A percentile compares a stretch with the other conserved stretches of the same genome.
phyloP scores from a whole-genome alignment of 2,113 vertebrate genomes.

The Probosciger aterrimus region DNA sequence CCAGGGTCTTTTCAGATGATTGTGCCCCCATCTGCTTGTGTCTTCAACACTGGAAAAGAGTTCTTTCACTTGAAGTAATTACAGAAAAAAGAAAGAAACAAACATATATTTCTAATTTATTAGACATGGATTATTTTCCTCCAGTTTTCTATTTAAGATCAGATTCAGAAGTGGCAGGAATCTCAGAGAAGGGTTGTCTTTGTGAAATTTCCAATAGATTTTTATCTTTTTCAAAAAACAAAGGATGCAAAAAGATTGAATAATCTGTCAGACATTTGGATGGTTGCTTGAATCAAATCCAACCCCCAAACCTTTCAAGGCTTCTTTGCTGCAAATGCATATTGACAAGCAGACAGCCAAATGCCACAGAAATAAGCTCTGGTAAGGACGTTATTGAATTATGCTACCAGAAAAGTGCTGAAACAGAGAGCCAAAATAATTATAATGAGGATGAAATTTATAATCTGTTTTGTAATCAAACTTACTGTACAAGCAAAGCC shows the following conservation, averaged over 20 bases:
- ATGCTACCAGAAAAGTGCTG: background rate
- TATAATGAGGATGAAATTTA: background rate
- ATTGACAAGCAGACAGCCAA: background rate
- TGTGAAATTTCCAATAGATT: background rate
- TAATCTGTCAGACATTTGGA: background rate
- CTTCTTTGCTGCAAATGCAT: background rate
- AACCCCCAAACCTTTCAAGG: background rate
- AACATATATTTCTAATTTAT: background rate
- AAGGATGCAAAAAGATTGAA: background rate
- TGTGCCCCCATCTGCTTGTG: background rate
- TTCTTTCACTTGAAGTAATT: background rate
- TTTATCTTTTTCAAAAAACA: background rate
- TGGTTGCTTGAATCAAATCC: background rate
- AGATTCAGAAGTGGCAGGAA: background rate
- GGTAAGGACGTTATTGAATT: background rate
- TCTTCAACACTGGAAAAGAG: background rate
- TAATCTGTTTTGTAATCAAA: background rate
- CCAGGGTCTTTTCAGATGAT: background rate
- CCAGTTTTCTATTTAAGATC: background rate
- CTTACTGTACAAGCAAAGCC: background rate
- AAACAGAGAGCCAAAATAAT: background rate
- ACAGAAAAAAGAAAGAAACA: background rate
- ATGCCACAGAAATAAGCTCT: background rate
- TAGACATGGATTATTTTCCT: background rate
- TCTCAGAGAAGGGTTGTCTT: background rate